Evolutionary conservation across 1,140 invertebrate species (phyloP).

Genomic region (Hermetia illucens): DNA sequence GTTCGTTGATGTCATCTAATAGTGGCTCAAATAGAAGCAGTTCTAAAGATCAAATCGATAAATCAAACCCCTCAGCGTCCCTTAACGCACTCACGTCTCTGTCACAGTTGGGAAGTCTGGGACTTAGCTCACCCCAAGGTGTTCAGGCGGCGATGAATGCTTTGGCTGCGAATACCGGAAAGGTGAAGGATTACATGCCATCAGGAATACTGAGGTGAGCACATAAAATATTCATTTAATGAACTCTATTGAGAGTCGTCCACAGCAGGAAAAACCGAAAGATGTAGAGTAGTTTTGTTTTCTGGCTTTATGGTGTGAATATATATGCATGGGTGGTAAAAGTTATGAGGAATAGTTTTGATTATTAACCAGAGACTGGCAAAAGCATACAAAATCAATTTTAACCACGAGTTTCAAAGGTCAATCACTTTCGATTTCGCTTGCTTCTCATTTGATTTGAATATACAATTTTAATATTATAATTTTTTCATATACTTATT

Average conservation of each 20-base stretch:
- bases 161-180: slow-evolving; percentile 21
- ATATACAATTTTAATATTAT: too few species aligned
- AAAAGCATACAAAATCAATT: too few species aligned
- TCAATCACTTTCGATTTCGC: background rate
- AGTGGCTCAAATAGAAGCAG: background rate
- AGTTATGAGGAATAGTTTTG: too few species aligned
- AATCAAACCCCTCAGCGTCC: slow-evolving; percentile 12
- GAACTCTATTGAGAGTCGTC: too few species aligned
- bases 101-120: slow-evolving; percentile 24
- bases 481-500: too few species aligned
- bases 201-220: slow-evolving; percentile 35
- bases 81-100: slow-evolving; percentile 27
- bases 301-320: too few species aligned
- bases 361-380: too few species aligned
- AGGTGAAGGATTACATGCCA: slow-evolving; percentile 28
- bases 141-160: slow-evolving; percentile 31
- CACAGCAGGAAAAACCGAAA: too few species aligned
- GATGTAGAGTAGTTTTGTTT: too few species aligned
- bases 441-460: slow-evolving; percentile 2
- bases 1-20: background rate
- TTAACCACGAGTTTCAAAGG: background rate
- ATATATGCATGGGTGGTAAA: too few species aligned
- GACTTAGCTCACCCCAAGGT: slow-evolving; percentile 27
- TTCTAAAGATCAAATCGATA: background rate
- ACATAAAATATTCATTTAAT: slow-evolving; percentile 1